Conservation (phyloP, 2,888 invertebrate species). For the Pseudococcus viburni region DNA sequence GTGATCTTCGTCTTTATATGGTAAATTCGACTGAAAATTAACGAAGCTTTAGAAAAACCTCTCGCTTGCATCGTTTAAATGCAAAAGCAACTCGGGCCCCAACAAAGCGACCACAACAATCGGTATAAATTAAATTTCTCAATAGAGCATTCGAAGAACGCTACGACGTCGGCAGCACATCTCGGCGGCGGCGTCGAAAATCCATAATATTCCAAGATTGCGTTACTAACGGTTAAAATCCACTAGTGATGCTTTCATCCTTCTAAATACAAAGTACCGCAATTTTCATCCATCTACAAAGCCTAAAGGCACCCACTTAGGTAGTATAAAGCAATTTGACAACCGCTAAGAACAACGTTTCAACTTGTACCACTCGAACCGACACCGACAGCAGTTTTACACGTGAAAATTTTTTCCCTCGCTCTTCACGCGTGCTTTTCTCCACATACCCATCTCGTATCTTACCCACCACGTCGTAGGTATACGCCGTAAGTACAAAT, state of each 20-base stretch:
- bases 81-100: neutral
- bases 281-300: slow-evolving; percentile 31
- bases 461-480: neutral
- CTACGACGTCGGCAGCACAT: neutral
- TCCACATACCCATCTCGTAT: neutral
- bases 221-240: slow-evolving; percentile 21
- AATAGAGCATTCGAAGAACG: neutral
- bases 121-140: slow-evolving; percentile 26
- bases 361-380: slow-evolving; percentile 14
- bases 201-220: slow-evolving; percentile 26
- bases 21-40: neutral
- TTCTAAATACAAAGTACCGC: slow-evolving; percentile 31
- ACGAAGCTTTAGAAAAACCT: neutral
- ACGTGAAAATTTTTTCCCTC: neutral
- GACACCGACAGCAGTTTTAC: neutral
- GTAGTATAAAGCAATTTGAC: slow-evolving; percentile 22
- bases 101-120: slow-evolving; percentile 31
- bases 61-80: slow-evolving; percentile 17
- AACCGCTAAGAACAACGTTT: slow-evolving; percentile 27
- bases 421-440: neutral
- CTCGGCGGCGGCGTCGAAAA: neutral
- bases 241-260: slow-evolving; percentile 18
- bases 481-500: neutral
- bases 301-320: slow-evolving; percentile 27
- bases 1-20: neutral